Base-by-base conservation (phyloP, 1,140 invertebrate species). In the Zaprionus gabonicus region DNA sequence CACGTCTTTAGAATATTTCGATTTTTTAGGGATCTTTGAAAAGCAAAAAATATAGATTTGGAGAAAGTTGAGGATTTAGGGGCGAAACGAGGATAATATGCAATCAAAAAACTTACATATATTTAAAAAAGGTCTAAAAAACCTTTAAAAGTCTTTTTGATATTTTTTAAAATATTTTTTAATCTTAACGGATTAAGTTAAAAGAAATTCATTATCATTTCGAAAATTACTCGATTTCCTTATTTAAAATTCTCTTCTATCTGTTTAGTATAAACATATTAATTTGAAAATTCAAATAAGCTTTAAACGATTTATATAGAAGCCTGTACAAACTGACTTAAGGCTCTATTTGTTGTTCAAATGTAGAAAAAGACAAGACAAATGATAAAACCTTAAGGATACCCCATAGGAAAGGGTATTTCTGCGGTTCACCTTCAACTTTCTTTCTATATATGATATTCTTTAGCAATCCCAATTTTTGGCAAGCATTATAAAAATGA, bases 401-500 rank as follows among this genome's bases (percentile, higher is more conserved):
- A 2, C 41, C n/a, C 17, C 17, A 9, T 9, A 9, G 0, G 0
- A 27, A 41, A 44, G 25, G 10, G 38, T 62, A 17, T 49, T 7
- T 17, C 55, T 20, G 36, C 0, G 23, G 28, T 53, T 65, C n/a
- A 51, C 46, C 46, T 51, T 51, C 46, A 25, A 20, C 46, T 31
- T 36, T 49, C 28, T 70, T 69, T 56, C 60, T 46, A 17, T 17
- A 57, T 58, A 53, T 20, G n/a, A 44, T 56, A 23, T 62, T 46
- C 13, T 57, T 55, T 62, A 23, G 23, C 17, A 34, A 13, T 20
- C 4, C 17, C 17, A n/a, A 51, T 49, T 62, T 41, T 77, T 77
- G 75, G 70, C 75, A 74, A 74, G 25, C 20, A 31, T 44, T 56
- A 55, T 56, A 23, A 31, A 65, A 71, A 74, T 69, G 73, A 62